Conservation (phyloP, 2,888 invertebrate species). For the Aphrophora alni region DNA sequence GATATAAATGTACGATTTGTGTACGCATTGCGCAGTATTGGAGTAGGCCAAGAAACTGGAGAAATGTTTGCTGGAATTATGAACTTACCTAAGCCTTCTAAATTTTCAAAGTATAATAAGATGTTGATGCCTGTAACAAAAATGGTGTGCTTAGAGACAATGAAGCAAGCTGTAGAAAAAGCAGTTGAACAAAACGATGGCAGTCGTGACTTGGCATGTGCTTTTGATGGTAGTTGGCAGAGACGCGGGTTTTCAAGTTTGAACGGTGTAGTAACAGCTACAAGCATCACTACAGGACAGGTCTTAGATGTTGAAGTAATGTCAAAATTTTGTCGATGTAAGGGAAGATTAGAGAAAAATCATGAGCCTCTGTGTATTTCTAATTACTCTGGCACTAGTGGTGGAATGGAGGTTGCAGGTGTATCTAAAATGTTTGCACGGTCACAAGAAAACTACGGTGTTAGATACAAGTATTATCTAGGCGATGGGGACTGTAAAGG, state of each 20-base stretch:
- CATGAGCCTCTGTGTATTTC: not conserved
- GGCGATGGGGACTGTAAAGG: constrained; percentile 13
- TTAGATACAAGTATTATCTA: not conserved
- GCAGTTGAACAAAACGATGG: constrained; percentile 27
- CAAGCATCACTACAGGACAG: constrained; percentile 10
- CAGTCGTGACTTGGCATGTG: constrained; percentile 24
- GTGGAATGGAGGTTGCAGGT: not conserved
- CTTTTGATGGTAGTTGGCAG: constrained; percentile 36
- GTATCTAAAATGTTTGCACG: not conserved
- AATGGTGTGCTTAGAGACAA: constrained; percentile 20
- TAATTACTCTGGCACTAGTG: not conserved
- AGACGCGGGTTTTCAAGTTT: constrained; percentile 30
- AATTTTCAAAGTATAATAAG: constrained; percentile 29
- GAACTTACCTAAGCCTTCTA: constrained; percentile 24
- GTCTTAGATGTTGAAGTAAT: constrained; percentile 6
- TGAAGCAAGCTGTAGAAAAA: constrained; percentile 28
- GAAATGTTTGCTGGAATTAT: constrained; percentile 15
- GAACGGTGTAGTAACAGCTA: constrained; percentile 29
- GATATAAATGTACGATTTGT: constrained; percentile 26
- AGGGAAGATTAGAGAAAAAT: not conserved
- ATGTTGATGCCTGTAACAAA: not conserved
- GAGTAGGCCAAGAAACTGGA: constrained; percentile 27
- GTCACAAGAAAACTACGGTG: not conserved
- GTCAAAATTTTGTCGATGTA: not conserved
- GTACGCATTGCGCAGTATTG: constrained; percentile 26